Conservation (phyloP, 2,888 invertebrate species). For the Melitaea athalia region DNA sequence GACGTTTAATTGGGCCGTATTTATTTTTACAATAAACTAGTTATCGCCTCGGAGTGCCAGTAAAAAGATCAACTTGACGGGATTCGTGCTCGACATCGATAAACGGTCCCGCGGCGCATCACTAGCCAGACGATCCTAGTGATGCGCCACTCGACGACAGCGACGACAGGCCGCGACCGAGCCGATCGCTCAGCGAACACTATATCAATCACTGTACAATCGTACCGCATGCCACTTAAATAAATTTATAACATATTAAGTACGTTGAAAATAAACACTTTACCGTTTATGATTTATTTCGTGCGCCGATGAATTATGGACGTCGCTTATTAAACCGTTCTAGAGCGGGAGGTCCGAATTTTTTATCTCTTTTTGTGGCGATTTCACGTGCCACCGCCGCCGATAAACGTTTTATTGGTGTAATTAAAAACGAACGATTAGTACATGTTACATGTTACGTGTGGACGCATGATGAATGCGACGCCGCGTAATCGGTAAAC, state of each 20-base stretch:
- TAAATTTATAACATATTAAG: constrained; percentile 82
- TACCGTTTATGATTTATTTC: constrained; percentile 80
- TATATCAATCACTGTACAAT: constrained; percentile 80
- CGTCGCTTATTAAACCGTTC: constrained; percentile 66
- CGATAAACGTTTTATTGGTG: constrained; percentile 79
- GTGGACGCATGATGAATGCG: constrained; percentile 71
- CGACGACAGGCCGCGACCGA: constrained; percentile 57
- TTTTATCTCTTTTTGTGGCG: constrained; percentile 67
- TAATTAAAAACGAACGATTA: constrained; percentile 75
- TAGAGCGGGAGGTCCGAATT: constrained; percentile 66
- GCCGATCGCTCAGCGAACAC: constrained; percentile 69
- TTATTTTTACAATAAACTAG: constrained; percentile 44
- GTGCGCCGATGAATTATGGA: constrained; percentile 76
- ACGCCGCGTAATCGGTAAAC: constrained; percentile 61
- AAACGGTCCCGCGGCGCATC: constrained; percentile 44
- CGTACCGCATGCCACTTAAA: constrained; percentile 79
- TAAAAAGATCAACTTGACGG: constrained; percentile 64
- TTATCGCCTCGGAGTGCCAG: constrained; percentile 49
- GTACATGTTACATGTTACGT: constrained; percentile 64
- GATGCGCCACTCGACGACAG: constrained; percentile 35
- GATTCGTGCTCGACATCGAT: constrained; percentile 51
- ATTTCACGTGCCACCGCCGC: constrained; percentile 73
- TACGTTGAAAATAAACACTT: constrained; percentile 81
- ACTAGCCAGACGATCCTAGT: constrained; percentile 46
- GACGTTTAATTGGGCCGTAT: constrained; percentile 41